Evolutionary conservation across 2,888 invertebrate genomes (phyloP), one percentile per base, ranked within the genome.

Genomic region (Cephus spinipes): DNA sequence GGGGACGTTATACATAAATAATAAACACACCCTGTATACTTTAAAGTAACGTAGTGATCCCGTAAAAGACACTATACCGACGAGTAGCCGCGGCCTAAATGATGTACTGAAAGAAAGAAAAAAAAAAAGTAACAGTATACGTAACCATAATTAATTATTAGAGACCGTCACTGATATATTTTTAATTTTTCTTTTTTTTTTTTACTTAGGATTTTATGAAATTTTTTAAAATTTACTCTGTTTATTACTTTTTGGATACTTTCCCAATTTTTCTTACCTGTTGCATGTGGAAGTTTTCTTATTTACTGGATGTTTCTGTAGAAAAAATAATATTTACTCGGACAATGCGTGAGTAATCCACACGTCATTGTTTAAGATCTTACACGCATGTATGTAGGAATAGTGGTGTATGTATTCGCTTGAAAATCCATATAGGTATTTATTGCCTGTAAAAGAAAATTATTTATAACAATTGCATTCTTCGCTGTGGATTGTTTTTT

Each of bases 21-120:
- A 69, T 68, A 3, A 15, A 23, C 4, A 40, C 40, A 40, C 15
- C 40, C 40, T 40, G 40, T 55, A 55, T 55, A 55, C 6, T 23
- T 9, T 55, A 23, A 68, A 36, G 31, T 73, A 23, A 73, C 71
- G 40, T 74, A 71, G 55, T 77, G 76, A 75, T 79, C 76, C 40
- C 40, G 9, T 55, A 78, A 76, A 79, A 80, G 68, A 80, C 75
- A 81, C 79, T 81, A 81, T 84, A 80, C 77, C 78, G 80, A 84
- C 82, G 84, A 88, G 89, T 89, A 87, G 89, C 85, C 84, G 85
- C 88, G 88, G 88, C 89, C 88, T 88, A 89, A 78, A 89, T 83
- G 81, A 84, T 80, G 79, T 85, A 84, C 79, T 79, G 55, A 77
- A 75, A 69, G 69, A 75, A 79, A 40, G 15, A 40, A 6, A 40